Conservation (phyloP, 2,888 invertebrate genomes). For the Monochamus alternatus region DNA sequence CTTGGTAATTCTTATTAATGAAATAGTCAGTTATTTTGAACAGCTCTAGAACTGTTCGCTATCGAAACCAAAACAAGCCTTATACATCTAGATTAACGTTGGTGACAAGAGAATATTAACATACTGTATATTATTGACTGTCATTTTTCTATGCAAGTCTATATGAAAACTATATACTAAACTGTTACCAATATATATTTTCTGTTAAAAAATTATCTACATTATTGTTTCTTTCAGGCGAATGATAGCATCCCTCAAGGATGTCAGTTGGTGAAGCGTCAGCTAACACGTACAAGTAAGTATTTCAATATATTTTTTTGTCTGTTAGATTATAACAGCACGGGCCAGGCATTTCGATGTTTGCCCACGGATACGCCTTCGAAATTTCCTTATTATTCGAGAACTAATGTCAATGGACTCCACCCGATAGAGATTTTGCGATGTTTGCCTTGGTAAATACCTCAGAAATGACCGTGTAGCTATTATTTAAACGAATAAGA, state of each 20-base stretch:
- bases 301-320: not conserved
- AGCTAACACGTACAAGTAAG: not conserved
- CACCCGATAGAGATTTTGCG: not conserved
- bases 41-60: no score
- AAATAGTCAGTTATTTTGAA: no score
- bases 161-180: no score
- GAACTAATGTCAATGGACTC: not conserved
- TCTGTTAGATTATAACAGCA: not conserved
- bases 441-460: not conserved
- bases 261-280: not conserved
- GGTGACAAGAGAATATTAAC: no score
- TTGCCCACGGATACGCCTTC: constrained; percentile 8
- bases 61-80: no score
- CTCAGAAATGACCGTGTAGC: not conserved
- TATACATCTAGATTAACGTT: no score
- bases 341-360: not conserved
- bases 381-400: constrained; percentile 7
- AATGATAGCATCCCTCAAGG: not conserved
- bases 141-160: no score
- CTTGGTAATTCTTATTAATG: no score
- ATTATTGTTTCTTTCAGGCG: not conserved
- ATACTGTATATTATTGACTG: no score
- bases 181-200: not conserved
- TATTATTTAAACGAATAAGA: no score
- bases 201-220: not conserved